A percentile compares a stretch with the other conserved stretches of the same genome.
phyloP scores from a whole-genome alignment of 1,140 invertebrate genomes.

The Berghia stephanieae region DNA sequence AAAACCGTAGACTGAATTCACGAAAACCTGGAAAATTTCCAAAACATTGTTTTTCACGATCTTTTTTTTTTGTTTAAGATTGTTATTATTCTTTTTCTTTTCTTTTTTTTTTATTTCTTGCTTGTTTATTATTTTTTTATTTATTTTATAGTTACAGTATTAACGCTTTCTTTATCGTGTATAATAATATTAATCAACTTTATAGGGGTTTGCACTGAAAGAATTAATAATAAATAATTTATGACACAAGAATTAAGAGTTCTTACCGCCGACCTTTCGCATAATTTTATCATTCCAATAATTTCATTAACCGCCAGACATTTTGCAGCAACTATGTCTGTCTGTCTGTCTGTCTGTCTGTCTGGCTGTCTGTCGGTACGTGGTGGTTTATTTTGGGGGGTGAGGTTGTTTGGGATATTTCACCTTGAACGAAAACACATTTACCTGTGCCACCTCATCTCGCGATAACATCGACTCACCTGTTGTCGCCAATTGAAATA shows the following conservation, averaged over 20 bases:
- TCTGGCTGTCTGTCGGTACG: background rate
- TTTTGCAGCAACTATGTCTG: background rate
- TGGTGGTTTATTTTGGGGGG: background rate
- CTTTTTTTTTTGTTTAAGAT: too few relatives aligned
- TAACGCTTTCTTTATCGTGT: background rate
- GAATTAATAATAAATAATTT: too few relatives aligned
- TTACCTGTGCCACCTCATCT: background rate
- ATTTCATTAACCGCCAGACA: background rate
- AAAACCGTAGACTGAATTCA: too few relatives aligned
- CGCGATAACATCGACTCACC: background rate
- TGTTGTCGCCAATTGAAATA: background rate
- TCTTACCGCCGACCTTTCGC: background rate
- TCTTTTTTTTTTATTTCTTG: too few relatives aligned
- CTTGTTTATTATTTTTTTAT: too few relatives aligned
- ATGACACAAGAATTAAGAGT: background rate
- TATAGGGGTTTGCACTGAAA: background rate
- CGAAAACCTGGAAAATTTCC: too few relatives aligned
- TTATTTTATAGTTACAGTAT: background rate
- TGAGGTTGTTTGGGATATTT: background rate
- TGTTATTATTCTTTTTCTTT: too few relatives aligned
- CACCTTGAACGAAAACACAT: background rate
- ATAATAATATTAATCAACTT: background rate
- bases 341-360: constrained; percentile 20
- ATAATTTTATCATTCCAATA: background rate
- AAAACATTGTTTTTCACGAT: too few relatives aligned